Evolutionary conservation across 2,113 vertebrate genomes (phyloP).

Genomic region (Tonatia bakeri): DNA sequence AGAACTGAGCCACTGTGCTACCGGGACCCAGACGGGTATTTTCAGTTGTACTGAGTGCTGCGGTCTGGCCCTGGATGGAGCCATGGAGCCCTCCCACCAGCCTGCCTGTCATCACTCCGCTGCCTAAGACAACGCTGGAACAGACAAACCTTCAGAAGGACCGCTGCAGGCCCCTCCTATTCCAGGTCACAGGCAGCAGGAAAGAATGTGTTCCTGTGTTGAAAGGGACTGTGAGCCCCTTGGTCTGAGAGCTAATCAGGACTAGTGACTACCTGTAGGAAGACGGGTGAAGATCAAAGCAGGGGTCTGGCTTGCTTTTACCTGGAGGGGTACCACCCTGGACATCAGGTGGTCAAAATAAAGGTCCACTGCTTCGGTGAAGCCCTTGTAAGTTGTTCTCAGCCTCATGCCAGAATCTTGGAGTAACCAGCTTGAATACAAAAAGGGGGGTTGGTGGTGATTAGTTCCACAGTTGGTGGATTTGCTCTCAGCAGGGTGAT

Average conservation of each 20-base stretch:
- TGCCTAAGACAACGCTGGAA: neutral
- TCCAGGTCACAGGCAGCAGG: neutral
- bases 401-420: constrained; percentile 89
- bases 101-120: neutral
- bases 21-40: rapidly evolving
- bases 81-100: too few species aligned
- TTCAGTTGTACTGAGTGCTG: neutral
- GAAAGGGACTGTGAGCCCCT: neutral
- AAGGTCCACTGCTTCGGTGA: constrained; percentile 87
- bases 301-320: constrained; percentile 48
- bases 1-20: neutral
- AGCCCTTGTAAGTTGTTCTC: constrained; percentile 89
- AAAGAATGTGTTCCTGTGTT: neutral
- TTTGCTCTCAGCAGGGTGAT: neutral
- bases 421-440: constrained; percentile 88
- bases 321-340: constrained; percentile 89
- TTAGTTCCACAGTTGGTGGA: neutral
- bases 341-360: constrained; percentile 91
- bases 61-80: rapidly evolving
- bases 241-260: neutral
- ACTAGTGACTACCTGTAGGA: rapidly evolving
- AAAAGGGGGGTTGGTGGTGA: neutral
- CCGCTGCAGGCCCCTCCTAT: neutral
- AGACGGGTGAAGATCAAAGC: neutral
- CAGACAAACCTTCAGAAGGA: neutral